These are phyloP conservation scores for Diachrysia chrysitis DNA, from an alignment of 2,888 invertebrate species.

Conservation along the genomic window DNA sequence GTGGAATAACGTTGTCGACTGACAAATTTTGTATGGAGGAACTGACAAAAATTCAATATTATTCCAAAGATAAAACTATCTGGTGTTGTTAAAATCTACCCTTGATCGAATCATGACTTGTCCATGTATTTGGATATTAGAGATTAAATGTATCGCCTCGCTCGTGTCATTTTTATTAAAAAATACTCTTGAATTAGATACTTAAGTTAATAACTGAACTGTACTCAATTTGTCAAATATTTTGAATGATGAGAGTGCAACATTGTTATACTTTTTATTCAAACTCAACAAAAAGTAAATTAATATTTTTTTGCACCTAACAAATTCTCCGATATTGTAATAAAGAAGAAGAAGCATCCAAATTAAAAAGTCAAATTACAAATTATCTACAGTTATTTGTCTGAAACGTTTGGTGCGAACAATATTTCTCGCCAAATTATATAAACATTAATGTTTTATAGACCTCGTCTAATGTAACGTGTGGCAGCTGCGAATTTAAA, in stretches of 20 bases:
- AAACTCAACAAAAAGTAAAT: constrained; percentile 20
- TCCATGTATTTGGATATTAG: background rate
- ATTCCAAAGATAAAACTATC: too few relatives aligned
- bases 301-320: constrained; percentile 30
- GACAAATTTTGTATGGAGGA: too few relatives aligned
- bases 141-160: too few relatives aligned
- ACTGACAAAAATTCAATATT: too few relatives aligned
- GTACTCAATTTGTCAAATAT: background rate
- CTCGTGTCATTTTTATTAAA: too few relatives aligned
- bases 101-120: too few relatives aligned
- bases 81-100: too few relatives aligned
- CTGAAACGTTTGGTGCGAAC: constrained; percentile 43
- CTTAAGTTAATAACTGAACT: background rate
- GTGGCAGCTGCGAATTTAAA: constrained; percentile 27
- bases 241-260: background rate
- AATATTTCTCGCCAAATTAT: constrained; percentile 53
- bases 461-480: constrained; percentile 35
- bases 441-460: constrained; percentile 50
- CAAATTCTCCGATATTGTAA: constrained; percentile 26
- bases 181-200: too few relatives aligned
- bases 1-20: too few relatives aligned
- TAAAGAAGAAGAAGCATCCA: constrained; percentile 22
- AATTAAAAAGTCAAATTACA: constrained; percentile 42
- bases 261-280: background rate
- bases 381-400: constrained; percentile 57